These are phyloP conservation scores for Ameiurus melas DNA, from an alignment of 2,113 vertebrate species.

Conservation along the genomic window DNA sequence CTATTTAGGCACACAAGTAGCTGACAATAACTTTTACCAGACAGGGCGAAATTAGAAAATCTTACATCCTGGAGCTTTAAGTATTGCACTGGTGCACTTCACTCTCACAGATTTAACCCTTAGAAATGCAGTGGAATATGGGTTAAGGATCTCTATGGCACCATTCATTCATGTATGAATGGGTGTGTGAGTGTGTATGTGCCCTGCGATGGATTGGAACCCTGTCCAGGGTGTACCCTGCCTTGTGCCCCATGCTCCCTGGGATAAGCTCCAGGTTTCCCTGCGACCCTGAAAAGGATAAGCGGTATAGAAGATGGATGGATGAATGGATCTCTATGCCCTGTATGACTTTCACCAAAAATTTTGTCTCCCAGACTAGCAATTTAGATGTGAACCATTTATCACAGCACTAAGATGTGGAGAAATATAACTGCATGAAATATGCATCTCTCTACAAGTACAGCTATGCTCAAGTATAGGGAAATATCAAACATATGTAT, in stretches of 20 bases:
- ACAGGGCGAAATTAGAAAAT: neutral
- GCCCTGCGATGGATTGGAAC: too few relatives aligned
- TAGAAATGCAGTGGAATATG: neutral
- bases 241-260: too few relatives aligned
- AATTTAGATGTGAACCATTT: neutral
- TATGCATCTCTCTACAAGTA: neutral
- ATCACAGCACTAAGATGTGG: neutral
- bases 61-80: neutral
- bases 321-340: too few relatives aligned
- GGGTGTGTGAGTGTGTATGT: too few relatives aligned
- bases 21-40: neutral
- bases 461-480: neutral
- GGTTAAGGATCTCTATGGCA: neutral
- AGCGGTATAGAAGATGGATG: too few relatives aligned
- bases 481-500: constrained; percentile 28
- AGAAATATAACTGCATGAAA: constrained; percentile 16
- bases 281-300: too few relatives aligned
- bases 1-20: neutral
- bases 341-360: neutral
- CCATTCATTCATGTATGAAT: too few relatives aligned
- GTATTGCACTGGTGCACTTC: neutral
- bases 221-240: too few relatives aligned
- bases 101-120: constrained; percentile 32
- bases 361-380: neutral
- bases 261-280: too few relatives aligned